These are phyloP conservation scores for Plusia festucae DNA, from an alignment of 2,888 invertebrate genomes.

Conservation along the genomic window DNA sequence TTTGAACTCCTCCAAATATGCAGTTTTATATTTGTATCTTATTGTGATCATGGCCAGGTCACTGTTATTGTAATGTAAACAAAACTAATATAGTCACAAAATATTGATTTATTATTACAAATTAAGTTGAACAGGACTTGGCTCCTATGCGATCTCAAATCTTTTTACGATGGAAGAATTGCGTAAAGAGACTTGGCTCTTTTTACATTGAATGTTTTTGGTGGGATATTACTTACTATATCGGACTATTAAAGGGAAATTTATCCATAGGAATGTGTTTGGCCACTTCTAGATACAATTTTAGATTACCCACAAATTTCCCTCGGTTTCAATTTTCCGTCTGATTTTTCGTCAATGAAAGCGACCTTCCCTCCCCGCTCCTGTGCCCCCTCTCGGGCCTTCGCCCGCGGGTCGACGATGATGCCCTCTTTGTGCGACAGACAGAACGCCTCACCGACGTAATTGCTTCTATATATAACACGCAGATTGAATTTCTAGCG, in stretches of 20 bases:
- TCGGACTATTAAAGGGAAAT: background rate
- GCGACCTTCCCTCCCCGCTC: background rate
- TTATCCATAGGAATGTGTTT: background rate
- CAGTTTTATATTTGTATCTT: too few species aligned
- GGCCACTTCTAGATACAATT: conserved; percentile 23
- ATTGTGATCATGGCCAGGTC: too few species aligned
- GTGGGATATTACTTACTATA: too few species aligned
- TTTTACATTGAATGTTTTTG: too few species aligned
- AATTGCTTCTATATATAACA: conserved; percentile 57
- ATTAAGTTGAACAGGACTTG: too few species aligned
- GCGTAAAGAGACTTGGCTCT: too few species aligned
- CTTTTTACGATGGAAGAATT: too few species aligned
- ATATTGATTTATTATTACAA: too few species aligned
- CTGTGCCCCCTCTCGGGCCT: background rate
- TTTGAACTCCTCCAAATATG: too few species aligned
- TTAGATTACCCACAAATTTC: conserved; percentile 40
- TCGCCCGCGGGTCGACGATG: conserved; percentile 34
- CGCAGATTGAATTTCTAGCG: conserved; percentile 51
- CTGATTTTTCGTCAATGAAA: conserved; percentile 61
- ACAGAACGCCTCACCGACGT: conserved; percentile 54
- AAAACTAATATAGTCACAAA: too few species aligned
- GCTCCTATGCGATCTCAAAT: too few species aligned
- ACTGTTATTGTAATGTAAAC: too few species aligned
- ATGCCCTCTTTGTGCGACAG: conserved; percentile 57
- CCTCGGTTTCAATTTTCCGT: conserved; percentile 59